phyloP scores from a whole-genome alignment of 1,140 invertebrate species.

The Drusus annulatus region DNA sequence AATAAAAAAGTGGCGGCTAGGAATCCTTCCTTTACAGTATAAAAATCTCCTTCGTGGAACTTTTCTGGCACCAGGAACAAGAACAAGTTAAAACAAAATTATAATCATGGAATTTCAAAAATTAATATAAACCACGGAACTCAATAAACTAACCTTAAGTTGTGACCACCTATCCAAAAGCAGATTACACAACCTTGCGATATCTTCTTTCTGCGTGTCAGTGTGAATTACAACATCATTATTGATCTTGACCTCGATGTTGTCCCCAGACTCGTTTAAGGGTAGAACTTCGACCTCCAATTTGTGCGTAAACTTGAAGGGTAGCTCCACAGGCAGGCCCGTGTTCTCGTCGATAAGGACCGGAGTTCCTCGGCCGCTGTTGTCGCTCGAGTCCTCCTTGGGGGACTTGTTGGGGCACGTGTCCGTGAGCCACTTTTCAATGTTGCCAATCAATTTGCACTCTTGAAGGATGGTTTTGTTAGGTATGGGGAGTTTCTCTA shows the following conservation, averaged over 20 bases:
- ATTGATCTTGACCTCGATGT: not conserved
- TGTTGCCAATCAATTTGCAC: constrained; percentile 87
- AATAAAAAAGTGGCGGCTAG: too few species aligned
- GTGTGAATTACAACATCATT: not conserved
- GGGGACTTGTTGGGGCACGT: constrained; percentile 56
- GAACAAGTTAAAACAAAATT: too few species aligned
- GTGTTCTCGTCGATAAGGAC: constrained; percentile 68
- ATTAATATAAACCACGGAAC: too few species aligned
- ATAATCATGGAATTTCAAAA: too few species aligned
- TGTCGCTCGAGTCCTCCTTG: constrained; percentile 49
- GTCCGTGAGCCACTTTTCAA: constrained; percentile 82
- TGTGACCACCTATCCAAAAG: constrained; percentile 84
- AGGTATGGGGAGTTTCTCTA: constrained; percentile 88
- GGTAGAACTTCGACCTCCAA: not conserved
- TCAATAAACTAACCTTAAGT: constrained; percentile 78
- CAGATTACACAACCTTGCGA: constrained; percentile 76
- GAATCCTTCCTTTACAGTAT: too few species aligned
- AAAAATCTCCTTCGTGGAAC: too few species aligned
- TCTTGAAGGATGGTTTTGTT: constrained; percentile 95
- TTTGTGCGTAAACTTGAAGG: constrained; percentile 1
- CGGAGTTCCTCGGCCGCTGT: constrained; percentile 54
- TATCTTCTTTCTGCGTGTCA: constrained; percentile 60
- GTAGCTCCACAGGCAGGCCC: constrained; percentile 59
- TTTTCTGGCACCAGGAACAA: too few species aligned
- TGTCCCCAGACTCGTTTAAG: not conserved